phyloP scores from a whole-genome alignment of 2,797 vertebrate genomes.

The Menidia menidia region DNA sequence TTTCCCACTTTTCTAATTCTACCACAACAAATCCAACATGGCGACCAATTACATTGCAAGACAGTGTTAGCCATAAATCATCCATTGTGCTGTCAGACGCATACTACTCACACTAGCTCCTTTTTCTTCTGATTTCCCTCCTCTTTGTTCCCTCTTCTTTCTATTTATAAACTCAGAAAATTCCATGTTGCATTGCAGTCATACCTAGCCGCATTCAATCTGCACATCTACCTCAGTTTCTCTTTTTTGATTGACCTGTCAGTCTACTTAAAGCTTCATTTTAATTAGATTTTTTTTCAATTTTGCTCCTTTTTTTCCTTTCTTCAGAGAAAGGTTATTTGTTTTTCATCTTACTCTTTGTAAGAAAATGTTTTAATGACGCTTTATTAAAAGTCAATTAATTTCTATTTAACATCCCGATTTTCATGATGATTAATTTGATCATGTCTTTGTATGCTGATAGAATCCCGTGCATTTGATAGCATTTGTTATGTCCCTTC shows the following conservation, averaged over 20 bases:
- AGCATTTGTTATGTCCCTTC: not conserved
- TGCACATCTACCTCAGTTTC: conserved; percentile 23
- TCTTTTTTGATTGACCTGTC: conserved; percentile 27
- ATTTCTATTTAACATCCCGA: conserved; percentile 13
- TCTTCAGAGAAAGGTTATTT: conserved; percentile 36
- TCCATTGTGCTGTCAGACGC: conserved; percentile 75
- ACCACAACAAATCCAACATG: conserved; percentile 69
- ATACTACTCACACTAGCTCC: conserved; percentile 56
- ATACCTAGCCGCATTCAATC: conserved; percentile 51
- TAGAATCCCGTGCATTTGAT: not conserved
- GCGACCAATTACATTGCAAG: conserved; percentile 77
- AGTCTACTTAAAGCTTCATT: conserved; percentile 19
- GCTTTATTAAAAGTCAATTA: conserved; percentile 24
- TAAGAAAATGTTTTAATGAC: conserved; percentile 14
- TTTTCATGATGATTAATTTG: conserved; percentile 7
- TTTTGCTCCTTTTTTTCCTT: conserved; percentile 44
- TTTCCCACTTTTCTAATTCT: conserved; percentile 52
- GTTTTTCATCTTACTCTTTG: conserved; percentile 19
- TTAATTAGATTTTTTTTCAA: conserved; percentile 37
- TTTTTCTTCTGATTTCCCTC: conserved; percentile 30
- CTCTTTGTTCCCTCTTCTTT: conserved; percentile 54
- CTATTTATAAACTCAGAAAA: conserved; percentile 43
- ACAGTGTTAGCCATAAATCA: conserved; percentile 80
- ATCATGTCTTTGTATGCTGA: conserved; percentile 3
- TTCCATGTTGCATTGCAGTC: conserved; percentile 34